phyloP scores from a whole-genome alignment of 2,888 invertebrate genomes.

The Seladonia tumulorum region DNA sequence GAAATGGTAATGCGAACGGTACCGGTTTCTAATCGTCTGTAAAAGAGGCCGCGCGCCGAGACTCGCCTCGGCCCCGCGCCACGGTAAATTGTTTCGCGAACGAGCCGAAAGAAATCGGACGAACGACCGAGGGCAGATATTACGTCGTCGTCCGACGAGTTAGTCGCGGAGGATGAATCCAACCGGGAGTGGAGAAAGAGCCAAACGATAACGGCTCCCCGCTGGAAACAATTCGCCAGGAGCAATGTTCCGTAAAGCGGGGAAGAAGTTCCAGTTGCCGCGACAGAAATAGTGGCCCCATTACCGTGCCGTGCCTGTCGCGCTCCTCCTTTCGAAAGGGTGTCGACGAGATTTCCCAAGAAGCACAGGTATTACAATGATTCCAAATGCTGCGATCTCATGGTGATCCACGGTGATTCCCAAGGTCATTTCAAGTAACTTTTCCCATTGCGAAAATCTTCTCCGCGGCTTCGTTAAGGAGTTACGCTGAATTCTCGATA shows the following conservation, averaged over 20 bases:
- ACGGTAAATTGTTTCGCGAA: constrained; percentile 51
- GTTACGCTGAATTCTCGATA: too few species aligned
- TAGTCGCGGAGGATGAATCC: neutral
- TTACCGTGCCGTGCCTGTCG: constrained; percentile 57
- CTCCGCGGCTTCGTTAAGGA: too few species aligned
- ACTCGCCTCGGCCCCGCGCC: constrained; percentile 15
- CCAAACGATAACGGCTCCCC: constrained; percentile 63
- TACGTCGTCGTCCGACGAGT: constrained; percentile 38
- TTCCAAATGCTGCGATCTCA: constrained; percentile 26
- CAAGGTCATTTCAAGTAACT: too few species aligned
- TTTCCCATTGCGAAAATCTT: too few species aligned
- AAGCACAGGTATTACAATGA: constrained; percentile 26
- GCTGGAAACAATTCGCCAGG: constrained; percentile 71
- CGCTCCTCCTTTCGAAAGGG: constrained; percentile 55
- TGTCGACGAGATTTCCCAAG: constrained; percentile 53
- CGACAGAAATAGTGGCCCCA: constrained; percentile 70
- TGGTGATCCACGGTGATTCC: too few species aligned
- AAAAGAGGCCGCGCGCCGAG: constrained; percentile 51
- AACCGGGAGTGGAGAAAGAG: constrained; percentile 17
- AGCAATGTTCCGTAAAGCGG: constrained; percentile 72
- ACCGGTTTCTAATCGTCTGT: constrained; percentile 68
- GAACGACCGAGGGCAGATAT: constrained; percentile 62
- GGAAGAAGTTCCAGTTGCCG: constrained; percentile 71
- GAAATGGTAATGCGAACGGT: constrained; percentile 58
- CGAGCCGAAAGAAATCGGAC: constrained; percentile 58